These are phyloP conservation scores for Terebella lapidaria DNA, from an alignment of 2,888 invertebrate species.

Conservation along the genomic window DNA sequence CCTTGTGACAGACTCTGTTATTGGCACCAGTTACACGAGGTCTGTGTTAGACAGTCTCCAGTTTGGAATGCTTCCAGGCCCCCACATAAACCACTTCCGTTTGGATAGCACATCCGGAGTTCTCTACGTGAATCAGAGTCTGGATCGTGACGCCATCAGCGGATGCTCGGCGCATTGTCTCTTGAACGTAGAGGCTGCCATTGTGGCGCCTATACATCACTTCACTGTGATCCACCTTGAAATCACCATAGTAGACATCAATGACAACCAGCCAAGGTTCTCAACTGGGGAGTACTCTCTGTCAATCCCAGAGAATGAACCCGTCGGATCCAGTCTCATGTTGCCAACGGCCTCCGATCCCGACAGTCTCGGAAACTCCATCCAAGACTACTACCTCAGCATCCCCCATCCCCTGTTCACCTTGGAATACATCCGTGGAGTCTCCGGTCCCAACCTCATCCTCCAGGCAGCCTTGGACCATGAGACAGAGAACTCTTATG, in stretches of 20 bases:
- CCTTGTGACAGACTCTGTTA: neutral
- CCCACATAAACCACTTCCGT: neutral
- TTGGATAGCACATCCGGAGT: neutral
- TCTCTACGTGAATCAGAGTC: neutral
- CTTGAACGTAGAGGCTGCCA: neutral
- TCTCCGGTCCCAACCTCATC: slow-evolving; percentile 14
- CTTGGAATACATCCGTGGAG: slow-evolving; percentile 9
- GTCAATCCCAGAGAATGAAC: neutral
- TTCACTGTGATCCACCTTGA: neutral
- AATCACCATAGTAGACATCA: neutral
- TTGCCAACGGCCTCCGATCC: slow-evolving; percentile 7
- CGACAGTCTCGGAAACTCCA: slow-evolving; percentile 15
- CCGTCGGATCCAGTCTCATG: neutral
- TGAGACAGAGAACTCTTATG: slow-evolving; percentile 33
- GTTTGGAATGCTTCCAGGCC: neutral
- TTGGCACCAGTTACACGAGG: neutral
- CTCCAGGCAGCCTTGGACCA: slow-evolving; percentile 59
- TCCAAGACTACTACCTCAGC: slow-evolving; percentile 15
- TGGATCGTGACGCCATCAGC: neutral
- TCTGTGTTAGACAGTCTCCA: neutral
- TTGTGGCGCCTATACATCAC: neutral
- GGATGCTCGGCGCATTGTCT: neutral
- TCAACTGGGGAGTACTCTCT: neutral
- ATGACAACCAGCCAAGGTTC: neutral
- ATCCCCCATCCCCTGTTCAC: slow-evolving; percentile 8